Conservation (phyloP, 2,888 invertebrate species). For the Lycaena phlaeas region DNA sequence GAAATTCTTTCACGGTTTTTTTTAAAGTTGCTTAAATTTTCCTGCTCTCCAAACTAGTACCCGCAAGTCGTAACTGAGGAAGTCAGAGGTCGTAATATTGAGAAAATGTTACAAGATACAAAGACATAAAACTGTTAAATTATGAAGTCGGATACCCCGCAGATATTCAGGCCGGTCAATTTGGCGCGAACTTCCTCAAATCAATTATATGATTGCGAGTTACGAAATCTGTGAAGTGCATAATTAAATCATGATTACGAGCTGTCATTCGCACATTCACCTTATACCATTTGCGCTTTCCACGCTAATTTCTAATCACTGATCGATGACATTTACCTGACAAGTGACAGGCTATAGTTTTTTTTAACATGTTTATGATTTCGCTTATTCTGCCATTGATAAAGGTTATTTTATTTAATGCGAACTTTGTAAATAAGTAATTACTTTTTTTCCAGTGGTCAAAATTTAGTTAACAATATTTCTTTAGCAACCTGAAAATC, state of each 20-base stretch:
- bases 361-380: too few relatives aligned
- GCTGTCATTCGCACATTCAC: neutral
- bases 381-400: neutral
- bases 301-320: neutral
- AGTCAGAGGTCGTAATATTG: too few relatives aligned
- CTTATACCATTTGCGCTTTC: neutral
- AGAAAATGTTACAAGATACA: too few relatives aligned
- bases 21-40: too few relatives aligned
- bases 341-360: neutral
- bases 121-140: neutral
- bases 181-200: slow-evolving; percentile 2
- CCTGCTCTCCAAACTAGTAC: too few relatives aligned
- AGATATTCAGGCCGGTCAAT: neutral
- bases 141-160: neutral
- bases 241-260: neutral
- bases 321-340: neutral
- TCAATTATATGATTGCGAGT: neutral
- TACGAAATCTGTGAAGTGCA: slow-evolving; percentile 1
- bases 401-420: neutral
- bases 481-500: too few relatives aligned
- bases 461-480: too few relatives aligned
- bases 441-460: neutral
- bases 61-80: too few relatives aligned
- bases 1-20: too few relatives aligned
- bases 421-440: neutral